Percentiles rank a stretch among this genome's conserved stretches.
Conservation (phyloP, 2,888 invertebrate genomes). For the Oscheius sp. region DNA sequence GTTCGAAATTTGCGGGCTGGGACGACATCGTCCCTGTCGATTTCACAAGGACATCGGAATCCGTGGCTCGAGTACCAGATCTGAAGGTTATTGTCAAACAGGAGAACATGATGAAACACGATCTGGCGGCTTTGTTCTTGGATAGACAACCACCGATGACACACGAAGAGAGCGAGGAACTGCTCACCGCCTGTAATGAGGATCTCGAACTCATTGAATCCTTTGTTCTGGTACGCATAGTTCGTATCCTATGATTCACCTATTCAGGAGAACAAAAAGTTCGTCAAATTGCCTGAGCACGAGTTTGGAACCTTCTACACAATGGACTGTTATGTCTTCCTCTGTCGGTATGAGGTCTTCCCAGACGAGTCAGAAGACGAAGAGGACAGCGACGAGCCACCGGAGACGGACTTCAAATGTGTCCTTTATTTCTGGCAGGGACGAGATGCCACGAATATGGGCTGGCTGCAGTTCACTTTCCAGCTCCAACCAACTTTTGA, state of each 20-base stretch:
- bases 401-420: slow-evolving; percentile 84
- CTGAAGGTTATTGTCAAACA: slow-evolving; percentile 80
- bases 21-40: slow-evolving; percentile 99
- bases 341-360: slow-evolving; percentile 90
- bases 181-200: slow-evolving; percentile 88
- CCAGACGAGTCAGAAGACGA: slow-evolving; percentile 58
- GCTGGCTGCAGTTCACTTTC: slow-evolving; percentile 98
- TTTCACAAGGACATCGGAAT: slow-evolving; percentile 96
- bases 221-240: slow-evolving; percentile 81
- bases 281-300: slow-evolving; percentile 93
- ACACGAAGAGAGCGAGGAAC: slow-evolving; percentile 68
- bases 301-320: slow-evolving; percentile 91
- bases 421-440: slow-evolving; percentile 99
- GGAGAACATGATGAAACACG: slow-evolving; percentile 81
- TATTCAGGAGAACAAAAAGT: slow-evolving; percentile 86
- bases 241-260: neutral
- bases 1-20: slow-evolving; percentile 96
- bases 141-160: slow-evolving; percentile 89
- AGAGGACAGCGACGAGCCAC: slow-evolving; percentile 38
- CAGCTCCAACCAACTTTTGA: slow-evolving; percentile 84
- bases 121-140: slow-evolving; percentile 93
- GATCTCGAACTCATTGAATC: slow-evolving; percentile 97
- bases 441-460: slow-evolving; percentile 94
- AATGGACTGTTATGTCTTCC: slow-evolving; percentile 95
- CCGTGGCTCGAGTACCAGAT: slow-evolving; percentile 95